Evolutionary conservation across 2,888 invertebrate species (phyloP).

Genomic region (Buathra laborator): DNA sequence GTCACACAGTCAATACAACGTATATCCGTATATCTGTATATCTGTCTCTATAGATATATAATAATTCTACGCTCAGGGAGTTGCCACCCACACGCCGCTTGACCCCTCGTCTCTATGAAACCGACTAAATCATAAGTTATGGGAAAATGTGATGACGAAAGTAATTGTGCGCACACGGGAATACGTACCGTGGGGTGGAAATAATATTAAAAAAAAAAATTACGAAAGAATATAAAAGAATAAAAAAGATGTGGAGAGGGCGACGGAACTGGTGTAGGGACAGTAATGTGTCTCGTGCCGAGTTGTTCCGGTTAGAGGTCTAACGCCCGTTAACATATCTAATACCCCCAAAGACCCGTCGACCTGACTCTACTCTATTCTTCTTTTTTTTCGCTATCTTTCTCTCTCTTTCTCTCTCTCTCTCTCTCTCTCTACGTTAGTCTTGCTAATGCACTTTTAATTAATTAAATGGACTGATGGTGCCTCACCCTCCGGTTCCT

Average conservation of each 20-base stretch:
- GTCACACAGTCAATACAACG: slow-evolving; percentile 57
- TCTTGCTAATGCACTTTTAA: slow-evolving; percentile 85
- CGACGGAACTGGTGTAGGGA: background rate
- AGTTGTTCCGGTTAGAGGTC: slow-evolving; percentile 77
- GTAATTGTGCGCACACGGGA: slow-evolving; percentile 62
- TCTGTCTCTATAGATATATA: background rate
- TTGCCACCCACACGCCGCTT: slow-evolving; percentile 29
- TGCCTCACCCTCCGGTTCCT: slow-evolving; percentile 70
- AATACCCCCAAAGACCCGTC: slow-evolving; percentile 64
- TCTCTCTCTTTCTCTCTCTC: slow-evolving; percentile 8
- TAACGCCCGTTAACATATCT: slow-evolving; percentile 68
- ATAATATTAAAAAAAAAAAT: background rate
- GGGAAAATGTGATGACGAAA: slow-evolving; percentile 69
- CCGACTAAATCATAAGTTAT: slow-evolving; percentile 68
- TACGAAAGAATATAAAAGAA: slow-evolving; percentile 10
- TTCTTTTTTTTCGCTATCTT: background rate
- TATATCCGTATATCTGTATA: background rate
- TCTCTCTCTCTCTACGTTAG: slow-evolving; percentile 35
- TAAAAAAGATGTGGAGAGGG: slow-evolving; percentile 37
- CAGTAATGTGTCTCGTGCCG: slow-evolving; percentile 55
- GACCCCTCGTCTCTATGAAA: slow-evolving; percentile 28
- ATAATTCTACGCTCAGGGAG: background rate
- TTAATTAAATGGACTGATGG: slow-evolving; percentile 85
- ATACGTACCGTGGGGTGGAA: slow-evolving; percentile 30
- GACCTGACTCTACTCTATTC: slow-evolving; percentile 50